These are phyloP conservation scores for Tiaroga cobitis DNA, from an alignment of 2,797 vertebrate genomes.

Conservation along the genomic window DNA sequence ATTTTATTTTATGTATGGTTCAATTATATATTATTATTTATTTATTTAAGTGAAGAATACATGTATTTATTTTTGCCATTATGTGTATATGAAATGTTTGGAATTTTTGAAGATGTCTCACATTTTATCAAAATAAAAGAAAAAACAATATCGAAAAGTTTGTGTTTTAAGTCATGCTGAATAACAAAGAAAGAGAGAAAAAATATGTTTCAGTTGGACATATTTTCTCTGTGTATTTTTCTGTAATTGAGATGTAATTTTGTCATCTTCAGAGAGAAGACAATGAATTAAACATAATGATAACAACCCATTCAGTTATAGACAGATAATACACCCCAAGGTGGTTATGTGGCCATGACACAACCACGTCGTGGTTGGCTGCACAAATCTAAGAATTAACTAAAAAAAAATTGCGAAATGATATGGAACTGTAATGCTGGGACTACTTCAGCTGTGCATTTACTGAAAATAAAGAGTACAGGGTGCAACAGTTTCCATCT, in stretches of 20 bases:
- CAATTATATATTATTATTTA: constrained; percentile 23
- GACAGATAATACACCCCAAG: neutral
- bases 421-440: no score
- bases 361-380: neutral
- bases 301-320: neutral
- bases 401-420: no score
- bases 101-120: neutral
- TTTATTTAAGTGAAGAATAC: constrained; percentile 30
- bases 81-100: constrained; percentile 26
- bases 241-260: neutral
- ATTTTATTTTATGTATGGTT: neutral
- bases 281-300: neutral
- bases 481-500: no score
- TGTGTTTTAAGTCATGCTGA: neutral
- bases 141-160: neutral
- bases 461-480: no score
- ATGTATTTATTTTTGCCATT: constrained; percentile 30
- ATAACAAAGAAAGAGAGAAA: neutral
- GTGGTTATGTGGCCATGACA: neutral
- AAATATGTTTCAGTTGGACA: neutral
- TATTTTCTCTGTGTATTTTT: neutral
- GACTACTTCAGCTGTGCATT: no score
- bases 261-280: neutral
- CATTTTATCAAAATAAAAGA: neutral
- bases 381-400: no score